Evolutionary conservation across 2,113 vertebrate species (phyloP), one percentile per base, ranked within the genome.

Genomic region (Eurypyga helias): DNA sequence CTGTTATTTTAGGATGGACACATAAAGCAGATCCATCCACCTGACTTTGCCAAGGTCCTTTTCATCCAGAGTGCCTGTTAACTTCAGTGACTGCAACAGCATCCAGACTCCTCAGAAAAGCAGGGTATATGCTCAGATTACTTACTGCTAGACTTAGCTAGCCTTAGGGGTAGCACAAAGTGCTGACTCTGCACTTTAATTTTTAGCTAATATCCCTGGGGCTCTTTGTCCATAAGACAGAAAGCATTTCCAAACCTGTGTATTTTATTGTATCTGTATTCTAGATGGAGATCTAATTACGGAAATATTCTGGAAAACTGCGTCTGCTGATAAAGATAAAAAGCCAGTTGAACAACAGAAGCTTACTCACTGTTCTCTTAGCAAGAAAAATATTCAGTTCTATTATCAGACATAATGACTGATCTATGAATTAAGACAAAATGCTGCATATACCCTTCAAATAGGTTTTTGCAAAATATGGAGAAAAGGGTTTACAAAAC

Each of bases 241-340:
- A 86, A 85, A 77, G 17, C 78, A 71, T 51, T 94, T 83, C 46
- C 54, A 77, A 66, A 95, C 78, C n/a, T 38, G 13, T 34, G 23
- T n/a, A 43, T 2, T 92, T 45, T 45, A 45, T 45, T 45, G 46
- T 80, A 69, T 58, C 45, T 81, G 20, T 54, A 11, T 58, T 90
- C 58, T 72, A 87, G 38, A 80, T 65, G 88, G 83, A 80, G 33
- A 46, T 83, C 83, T 45, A 51, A 83, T 92, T 73, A 78, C 70
- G 67, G 67, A 93, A 95, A 92, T 90, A 80, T 46, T 93, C 90
- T 94, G 80, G 43, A 90, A 96, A 90, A 89, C 60, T 46, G 9
- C 69, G 84, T 75, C 73, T 96, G 94, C 69, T 81, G 65, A 89
- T 52, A 81, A 71, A 93, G 90, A 76, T 93, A 92, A 95, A 93